Evolutionary conservation across 2,113 vertebrate genomes (phyloP), one percentile per base, ranked within the genome.

Genomic region (Ictidomys tridecemlineatus): DNA sequence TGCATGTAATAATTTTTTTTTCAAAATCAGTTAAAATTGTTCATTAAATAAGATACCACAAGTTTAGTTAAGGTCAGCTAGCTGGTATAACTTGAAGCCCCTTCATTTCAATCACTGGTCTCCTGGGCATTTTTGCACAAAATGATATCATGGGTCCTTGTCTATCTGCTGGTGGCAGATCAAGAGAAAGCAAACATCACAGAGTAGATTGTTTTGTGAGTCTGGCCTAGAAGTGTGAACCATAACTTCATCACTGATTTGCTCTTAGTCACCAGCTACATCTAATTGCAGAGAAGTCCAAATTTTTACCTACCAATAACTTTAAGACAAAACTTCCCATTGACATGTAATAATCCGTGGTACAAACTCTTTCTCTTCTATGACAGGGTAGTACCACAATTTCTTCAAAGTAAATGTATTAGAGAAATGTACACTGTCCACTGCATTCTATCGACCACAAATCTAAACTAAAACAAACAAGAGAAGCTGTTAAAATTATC

Each of bases 391-490:
- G 53, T 42, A 14, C 3, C 32, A 42, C 56, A 22, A 42, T 70
- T 92, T 94, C 39, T 16, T 94, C 39, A 12, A 93, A 96, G 65
- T 22, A 76, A 74, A 84, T 70, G 3, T 48, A 2, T 61, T 70
- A 90, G 42, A 63, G 45, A 94, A 78, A 74, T 69, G 24, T 69
- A 78, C 92, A 83, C 69, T 83, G 45, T 30, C 56, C 42, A 80
- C 4, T 61, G 30, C 6, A 89, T 70, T 88, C 96, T 84, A 91
- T 8, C 42, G 77, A 76, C 42, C 56, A 89, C 37, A 58, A 80
- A 72, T 70, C 48, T 70, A 79, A 91, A 51, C 42, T 95, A 56
- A 89, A 93, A 93, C 61, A 11, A 77, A 89, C 69, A 67, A 85
- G 22, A 79, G 20, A 80, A 85, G 6, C 11, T 45, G 67, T 83